Conservation (phyloP, 2,888 invertebrate species). For the Andrena haemorrhoa region DNA sequence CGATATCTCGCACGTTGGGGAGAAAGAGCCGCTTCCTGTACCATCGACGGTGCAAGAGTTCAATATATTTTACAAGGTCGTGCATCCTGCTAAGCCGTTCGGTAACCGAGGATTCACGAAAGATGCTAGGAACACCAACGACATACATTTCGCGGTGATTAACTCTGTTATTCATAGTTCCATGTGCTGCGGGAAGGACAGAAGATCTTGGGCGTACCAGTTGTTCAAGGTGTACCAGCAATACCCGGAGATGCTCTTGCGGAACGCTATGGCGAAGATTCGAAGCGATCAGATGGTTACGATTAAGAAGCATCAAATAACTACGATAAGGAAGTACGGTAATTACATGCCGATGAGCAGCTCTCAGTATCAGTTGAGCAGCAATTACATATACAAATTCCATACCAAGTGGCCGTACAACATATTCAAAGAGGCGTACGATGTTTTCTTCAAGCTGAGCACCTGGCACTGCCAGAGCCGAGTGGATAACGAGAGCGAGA, state of each 20-base stretch:
- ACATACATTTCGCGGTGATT: constrained; percentile 86
- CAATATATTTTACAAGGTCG: constrained; percentile 78
- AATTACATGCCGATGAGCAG: constrained; percentile 85
- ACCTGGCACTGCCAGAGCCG: constrained; percentile 62
- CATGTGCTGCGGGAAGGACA: constrained; percentile 87
- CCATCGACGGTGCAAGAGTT: constrained; percentile 81
- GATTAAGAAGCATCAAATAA: constrained; percentile 84
- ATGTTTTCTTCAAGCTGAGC: constrained; percentile 75
- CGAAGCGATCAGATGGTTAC: constrained; percentile 88
- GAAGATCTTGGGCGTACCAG: constrained; percentile 88
- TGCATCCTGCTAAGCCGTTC: constrained; percentile 79
- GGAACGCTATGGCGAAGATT: constrained; percentile 87
- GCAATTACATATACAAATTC: constrained; percentile 84
- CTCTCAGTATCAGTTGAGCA: constrained; percentile 85
- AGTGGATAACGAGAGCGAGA: background rate
- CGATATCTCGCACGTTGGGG: constrained; percentile 80
- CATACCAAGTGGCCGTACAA: constrained; percentile 85
- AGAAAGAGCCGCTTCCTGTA: constrained; percentile 70
- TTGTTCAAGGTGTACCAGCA: constrained; percentile 90
- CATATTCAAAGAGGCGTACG: constrained; percentile 83
- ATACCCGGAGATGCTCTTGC: constrained; percentile 89
- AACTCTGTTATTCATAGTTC: constrained; percentile 89
- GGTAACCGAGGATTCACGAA: constrained; percentile 78
- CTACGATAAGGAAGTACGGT: constrained; percentile 82
- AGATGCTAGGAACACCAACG: constrained; percentile 84